phyloP scores from a whole-genome alignment of 1,140 invertebrate species.

The Eubasilissa regina region DNA sequence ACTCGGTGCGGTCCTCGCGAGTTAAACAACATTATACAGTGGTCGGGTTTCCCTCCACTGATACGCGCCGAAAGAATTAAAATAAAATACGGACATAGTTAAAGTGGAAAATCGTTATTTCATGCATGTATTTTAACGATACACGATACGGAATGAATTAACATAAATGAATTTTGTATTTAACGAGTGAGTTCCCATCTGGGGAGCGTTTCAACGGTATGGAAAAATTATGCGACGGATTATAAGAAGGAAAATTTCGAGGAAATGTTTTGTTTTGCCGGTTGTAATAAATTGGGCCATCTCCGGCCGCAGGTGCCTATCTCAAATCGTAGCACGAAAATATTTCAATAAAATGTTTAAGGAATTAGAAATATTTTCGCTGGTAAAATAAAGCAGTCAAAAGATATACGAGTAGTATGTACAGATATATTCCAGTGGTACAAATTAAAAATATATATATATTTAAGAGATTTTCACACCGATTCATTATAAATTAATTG shows the following conservation, averaged over 20 bases:
- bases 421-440: no score
- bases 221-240: constrained; percentile 41
- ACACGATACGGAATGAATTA: constrained; percentile 58
- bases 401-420: no score
- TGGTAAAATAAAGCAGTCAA: no score
- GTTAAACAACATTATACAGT: no score
- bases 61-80: constrained; percentile 47
- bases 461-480: no score
- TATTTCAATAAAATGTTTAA: neutral
- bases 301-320: neutral
- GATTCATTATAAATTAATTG: no score
- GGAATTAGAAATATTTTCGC: no score
- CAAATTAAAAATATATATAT: no score
- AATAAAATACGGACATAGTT: constrained; percentile 52
- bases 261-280: constrained; percentile 3
- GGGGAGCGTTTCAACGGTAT: constrained; percentile 38
- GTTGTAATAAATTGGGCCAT: constrained; percentile 29
- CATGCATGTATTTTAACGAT: constrained; percentile 55
- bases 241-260: constrained; percentile 4
- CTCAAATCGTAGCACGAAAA: neutral
- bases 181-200: constrained; percentile 46
- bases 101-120: constrained; percentile 49
- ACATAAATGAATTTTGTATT: constrained; percentile 59
- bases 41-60: neutral
- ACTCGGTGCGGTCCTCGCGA: no score